Evolutionary conservation across 92 coral and sea anemone species (phyloP), one percentile per base, ranked within the genome.

Genomic region (Siderastrea siderea): DNA sequence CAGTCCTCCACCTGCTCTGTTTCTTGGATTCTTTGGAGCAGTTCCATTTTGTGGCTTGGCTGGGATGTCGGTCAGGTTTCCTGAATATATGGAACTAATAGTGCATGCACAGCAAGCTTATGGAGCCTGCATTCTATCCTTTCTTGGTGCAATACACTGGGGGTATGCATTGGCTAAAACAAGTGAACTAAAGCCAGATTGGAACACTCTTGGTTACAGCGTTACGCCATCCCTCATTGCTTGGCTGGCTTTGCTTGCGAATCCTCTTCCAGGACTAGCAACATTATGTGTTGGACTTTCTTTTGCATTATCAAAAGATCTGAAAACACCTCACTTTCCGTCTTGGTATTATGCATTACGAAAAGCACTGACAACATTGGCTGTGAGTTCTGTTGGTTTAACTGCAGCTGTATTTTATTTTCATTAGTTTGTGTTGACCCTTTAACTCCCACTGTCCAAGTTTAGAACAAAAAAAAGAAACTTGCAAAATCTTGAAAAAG

Each of bases 111-210:
- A 94, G 71, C 93, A 94, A 79, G 92, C 95, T 3, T 94, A 94
- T 75, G 95, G 95, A 7, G 98, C 98, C 1, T 83, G 94, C 55
- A 94, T 94, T 52, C 86, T 94, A 12, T 89, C 98, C 1, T 94
- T 94, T 47, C 87, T 94, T 47, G 98, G 98, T 2, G 98, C 98
- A 11, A 54, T 94, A 62, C 98, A 94, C 83, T 94, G 98, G 98
- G 98, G 98, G 3, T 89, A 83, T 89, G 92, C 95, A 38, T 58
- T 94, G 58, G 79, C 92, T 10, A 77, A 90, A 47, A 74, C 78
- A 17, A 90, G 92, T 38, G 89, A 80, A 38, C 91, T 92, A 1
- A 82, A 80, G 53, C 94, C 90, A 17, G 75, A 87, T 79, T 94
- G 95, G 98, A 74, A 89, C 66, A 94, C 98, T 11, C 94, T 94